Base-by-base conservation (phyloP, 2,888 invertebrate genomes). In the Chymomyza caudatula region DNA sequence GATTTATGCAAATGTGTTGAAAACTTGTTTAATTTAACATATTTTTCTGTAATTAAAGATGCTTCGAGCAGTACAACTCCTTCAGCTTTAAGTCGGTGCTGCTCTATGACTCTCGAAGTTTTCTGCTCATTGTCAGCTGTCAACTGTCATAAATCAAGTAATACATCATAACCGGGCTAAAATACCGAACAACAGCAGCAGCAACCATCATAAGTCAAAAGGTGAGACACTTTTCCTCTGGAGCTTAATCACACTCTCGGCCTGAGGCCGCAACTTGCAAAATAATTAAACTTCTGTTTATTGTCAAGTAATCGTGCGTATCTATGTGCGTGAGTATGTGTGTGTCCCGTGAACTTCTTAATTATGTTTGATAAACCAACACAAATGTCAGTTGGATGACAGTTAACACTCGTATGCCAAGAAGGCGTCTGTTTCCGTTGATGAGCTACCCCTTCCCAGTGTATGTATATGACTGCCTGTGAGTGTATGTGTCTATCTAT, bases 271-370 rank as follows among this genome's bases (percentile, higher is more conserved):
- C 60, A 49, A 63, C 71, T 67, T 57, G 77, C 72, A 69, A 77
- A 82, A 86, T 86, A 83, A 86, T 83, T 84, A 82, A 83, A 85
- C 85, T 85, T 86, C 81, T 84, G 83, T 77, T 82, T 84, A 86
- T 77, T 82, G 79, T 84, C 83, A 71, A 69, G 69, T 56, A 54
- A 51, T 63, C 68, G 61, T 72, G 72, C 70, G 42, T 42, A 42
- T n/a, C 19, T 25, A 11, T 25, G 19, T 25, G 15, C n/a, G 23
- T 11, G 29, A 22, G 22, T 19, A 13, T 13, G 37, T 67, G 57
- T 29, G 25, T 51, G 59, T 13, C 42, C 56, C 51, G 37, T 37
- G 49, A 74, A 69, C 71, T 85, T 79, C 86, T 79, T 85, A 84
- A 82, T 79, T 82, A 82, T 84, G 79, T 87, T 77, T 80, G 75